phyloP scores from a whole-genome alignment of 2,113 vertebrate species.

The Plecturocebus donacophilus region DNA sequence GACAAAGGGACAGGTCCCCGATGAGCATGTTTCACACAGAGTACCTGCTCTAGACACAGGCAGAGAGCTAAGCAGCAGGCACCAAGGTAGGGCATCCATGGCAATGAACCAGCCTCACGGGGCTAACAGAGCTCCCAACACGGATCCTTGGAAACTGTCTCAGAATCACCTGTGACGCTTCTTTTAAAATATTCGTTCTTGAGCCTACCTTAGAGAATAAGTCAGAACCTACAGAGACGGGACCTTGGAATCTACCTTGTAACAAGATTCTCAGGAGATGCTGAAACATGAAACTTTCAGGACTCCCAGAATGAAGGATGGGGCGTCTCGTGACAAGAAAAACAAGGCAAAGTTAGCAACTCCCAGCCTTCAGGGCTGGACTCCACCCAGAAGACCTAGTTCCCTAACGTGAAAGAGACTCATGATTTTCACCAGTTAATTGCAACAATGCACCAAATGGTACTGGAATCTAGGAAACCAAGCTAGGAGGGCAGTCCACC shows the following conservation, averaged over 20 bases:
- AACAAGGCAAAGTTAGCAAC: not conserved
- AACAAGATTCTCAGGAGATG: not conserved
- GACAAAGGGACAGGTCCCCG: not conserved
- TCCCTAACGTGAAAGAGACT: not conserved
- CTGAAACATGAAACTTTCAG: not conserved
- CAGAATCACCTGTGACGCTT: not conserved
- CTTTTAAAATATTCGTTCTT: not conserved
- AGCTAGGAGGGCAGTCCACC: not conserved
- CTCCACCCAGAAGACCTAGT: not conserved
- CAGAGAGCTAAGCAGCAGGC: not conserved
- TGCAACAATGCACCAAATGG: not conserved
- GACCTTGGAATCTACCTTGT: not conserved
- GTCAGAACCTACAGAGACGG: not conserved
- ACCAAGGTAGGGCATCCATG: fast-evolving
- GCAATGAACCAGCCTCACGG: fast-evolving
- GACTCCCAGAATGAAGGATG: not conserved
- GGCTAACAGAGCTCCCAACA: not conserved
- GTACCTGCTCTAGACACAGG: not conserved
- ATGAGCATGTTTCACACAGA: fast-evolving
- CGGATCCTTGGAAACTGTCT: not conserved
- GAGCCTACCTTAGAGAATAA: not conserved
- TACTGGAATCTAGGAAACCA: not conserved
- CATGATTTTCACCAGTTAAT: too few relatives aligned
- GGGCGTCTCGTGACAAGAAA: not conserved
- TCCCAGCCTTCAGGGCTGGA: not conserved